These are phyloP conservation scores for Gasterosteus aculeatus DNA, from an alignment of 2,113 vertebrate species.

Conservation along the genomic window DNA sequence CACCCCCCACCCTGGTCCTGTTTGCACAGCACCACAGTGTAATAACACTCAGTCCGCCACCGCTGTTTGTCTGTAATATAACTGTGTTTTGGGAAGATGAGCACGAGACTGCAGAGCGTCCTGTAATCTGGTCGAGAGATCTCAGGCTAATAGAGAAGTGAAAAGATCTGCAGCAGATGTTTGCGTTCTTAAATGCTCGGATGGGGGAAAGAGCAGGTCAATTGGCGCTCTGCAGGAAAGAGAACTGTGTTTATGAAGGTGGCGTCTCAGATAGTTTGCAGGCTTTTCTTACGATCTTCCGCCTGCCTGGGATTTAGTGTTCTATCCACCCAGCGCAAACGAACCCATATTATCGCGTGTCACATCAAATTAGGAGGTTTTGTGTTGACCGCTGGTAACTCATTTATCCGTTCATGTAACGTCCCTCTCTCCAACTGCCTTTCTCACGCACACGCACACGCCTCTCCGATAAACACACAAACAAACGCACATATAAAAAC, in stretches of 20 bases:
- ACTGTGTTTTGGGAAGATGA: slow-evolving; percentile 64
- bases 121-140: slow-evolving; percentile 50
- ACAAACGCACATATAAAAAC: slow-evolving; percentile 39
- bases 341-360: slow-evolving; percentile 35
- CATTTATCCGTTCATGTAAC: slow-evolving; percentile 22
- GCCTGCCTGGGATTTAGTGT: slow-evolving; percentile 24
- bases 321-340: slow-evolving; percentile 32
- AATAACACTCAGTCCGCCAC: slow-evolving; percentile 47
- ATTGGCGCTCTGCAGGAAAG: slow-evolving; percentile 53
- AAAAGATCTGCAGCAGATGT: slow-evolving; percentile 58
- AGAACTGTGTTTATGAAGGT: slow-evolving; percentile 58
- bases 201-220: slow-evolving; percentile 53
- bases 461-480: slow-evolving; percentile 31
- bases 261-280: slow-evolving; percentile 48
- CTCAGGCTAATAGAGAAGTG: slow-evolving; percentile 57
- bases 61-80: slow-evolving; percentile 46
- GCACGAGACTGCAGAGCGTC: slow-evolving; percentile 17
- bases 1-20: slow-evolving; percentile 4
- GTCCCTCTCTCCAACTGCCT: not conserved
- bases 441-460: not conserved
- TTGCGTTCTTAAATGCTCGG: slow-evolving; percentile 22
- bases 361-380: slow-evolving; percentile 47
- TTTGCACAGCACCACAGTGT: slow-evolving; percentile 47
- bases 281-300: slow-evolving; percentile 40
- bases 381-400: slow-evolving; percentile 37